A percentile compares a stretch with the other conserved stretches of the same genome.
phyloP scores from a whole-genome alignment of 2,113 vertebrate species.

The Stegostoma tigrinum region DNA sequence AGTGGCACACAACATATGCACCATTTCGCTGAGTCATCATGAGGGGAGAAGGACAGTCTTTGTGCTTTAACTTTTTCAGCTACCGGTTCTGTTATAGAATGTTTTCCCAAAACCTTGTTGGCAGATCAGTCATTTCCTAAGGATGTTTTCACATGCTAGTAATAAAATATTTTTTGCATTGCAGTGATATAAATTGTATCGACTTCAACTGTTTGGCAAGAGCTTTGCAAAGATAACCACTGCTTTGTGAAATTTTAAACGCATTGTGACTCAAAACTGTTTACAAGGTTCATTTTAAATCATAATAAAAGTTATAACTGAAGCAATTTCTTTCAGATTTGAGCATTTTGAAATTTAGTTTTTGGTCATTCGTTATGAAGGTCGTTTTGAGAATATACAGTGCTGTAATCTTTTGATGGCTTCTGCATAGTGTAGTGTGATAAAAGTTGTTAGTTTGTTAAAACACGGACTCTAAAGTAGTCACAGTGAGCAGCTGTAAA shows the following conservation, averaged over 20 bases:
- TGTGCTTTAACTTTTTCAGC: not conserved
- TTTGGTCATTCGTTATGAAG: not conserved
- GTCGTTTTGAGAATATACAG: not conserved
- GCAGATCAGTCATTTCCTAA: not conserved
- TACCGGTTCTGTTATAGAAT: not conserved
- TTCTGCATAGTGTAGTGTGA: not conserved
- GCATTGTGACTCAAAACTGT: not conserved
- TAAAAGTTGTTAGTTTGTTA: not conserved
- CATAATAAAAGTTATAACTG: not conserved
- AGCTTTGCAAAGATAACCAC: not conserved
- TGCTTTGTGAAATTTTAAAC: not conserved
- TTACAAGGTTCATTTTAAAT: not conserved
- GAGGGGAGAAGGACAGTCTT: not conserved
- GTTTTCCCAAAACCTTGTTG: not conserved
- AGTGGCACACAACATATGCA: not conserved
- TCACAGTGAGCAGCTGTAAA: not conserved
- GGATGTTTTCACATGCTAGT: not conserved
- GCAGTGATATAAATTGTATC: not conserved
- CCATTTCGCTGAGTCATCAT: not conserved
- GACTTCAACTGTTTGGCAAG: not conserved
- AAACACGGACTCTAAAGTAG: not conserved
- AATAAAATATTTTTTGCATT: not conserved
- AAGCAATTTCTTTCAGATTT: not conserved
- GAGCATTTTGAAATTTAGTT: not conserved
- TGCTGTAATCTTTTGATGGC: not conserved